A percentile compares a stretch with the other conserved stretches of the same genome.
Evolutionary conservation across 2,797 vertebrate genomes (phyloP).

Genomic region (Siniperca scherzeri): DNA sequence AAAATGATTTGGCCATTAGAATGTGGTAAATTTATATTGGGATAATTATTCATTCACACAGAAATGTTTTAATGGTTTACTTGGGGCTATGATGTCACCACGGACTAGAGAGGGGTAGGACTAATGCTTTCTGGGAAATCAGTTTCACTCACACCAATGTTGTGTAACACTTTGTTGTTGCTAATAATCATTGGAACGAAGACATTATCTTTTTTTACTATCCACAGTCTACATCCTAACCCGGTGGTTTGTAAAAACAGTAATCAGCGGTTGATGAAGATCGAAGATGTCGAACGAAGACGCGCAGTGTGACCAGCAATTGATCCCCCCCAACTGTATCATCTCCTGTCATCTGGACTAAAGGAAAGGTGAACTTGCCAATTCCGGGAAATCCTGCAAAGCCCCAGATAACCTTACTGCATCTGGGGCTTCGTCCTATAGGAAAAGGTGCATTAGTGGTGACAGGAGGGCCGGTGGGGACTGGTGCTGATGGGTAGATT

Average conservation of each 20-base stretch:
- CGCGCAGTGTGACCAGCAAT: slow-evolving; percentile 69
- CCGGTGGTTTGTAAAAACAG: slow-evolving; percentile 36
- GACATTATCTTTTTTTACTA: background rate
- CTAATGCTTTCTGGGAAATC: slow-evolving; percentile 46
- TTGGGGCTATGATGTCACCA: slow-evolving; percentile 37
- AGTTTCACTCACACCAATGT: background rate
- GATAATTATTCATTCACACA: slow-evolving; percentile 59
- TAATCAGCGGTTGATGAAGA: slow-evolving; percentile 45
- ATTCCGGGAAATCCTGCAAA: slow-evolving; percentile 86
- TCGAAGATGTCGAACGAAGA: slow-evolving; percentile 64
- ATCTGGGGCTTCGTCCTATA: slow-evolving; percentile 80
- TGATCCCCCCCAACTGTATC: slow-evolving; percentile 82
- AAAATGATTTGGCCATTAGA: slow-evolving; percentile 53
- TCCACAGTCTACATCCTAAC: background rate
- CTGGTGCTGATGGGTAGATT: slow-evolving; percentile 79
- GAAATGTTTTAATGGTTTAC: slow-evolving; percentile 51
- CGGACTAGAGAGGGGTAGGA: background rate
- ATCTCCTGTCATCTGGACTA: slow-evolving; percentile 83
- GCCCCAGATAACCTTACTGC: slow-evolving; percentile 86
- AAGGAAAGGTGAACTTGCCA: slow-evolving; percentile 88
- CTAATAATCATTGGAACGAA: background rate
- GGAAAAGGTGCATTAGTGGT: slow-evolving; percentile 88
- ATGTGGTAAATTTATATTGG: slow-evolving; percentile 37
- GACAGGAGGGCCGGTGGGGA: slow-evolving; percentile 84
- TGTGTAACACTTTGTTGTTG: slow-evolving; percentile 1